A percentile compares a stretch with the other conserved stretches of the same genome.
phyloP scores from a whole-genome alignment of 1,140 invertebrate genomes.

The Mylabris phalerata region DNA sequence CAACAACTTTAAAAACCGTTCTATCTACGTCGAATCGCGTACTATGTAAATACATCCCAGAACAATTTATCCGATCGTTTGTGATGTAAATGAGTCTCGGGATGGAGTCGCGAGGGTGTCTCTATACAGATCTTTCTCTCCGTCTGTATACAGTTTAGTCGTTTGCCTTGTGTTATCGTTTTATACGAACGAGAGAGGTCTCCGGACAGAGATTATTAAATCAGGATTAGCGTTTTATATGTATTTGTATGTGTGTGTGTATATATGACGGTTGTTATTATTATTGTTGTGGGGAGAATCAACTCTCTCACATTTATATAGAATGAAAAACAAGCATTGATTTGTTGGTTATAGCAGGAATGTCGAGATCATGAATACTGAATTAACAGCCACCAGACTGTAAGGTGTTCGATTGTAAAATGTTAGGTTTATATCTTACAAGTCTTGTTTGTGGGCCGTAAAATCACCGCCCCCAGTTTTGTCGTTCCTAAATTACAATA shows the following conservation, averaged over 20 bases:
- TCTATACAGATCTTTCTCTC: background rate
- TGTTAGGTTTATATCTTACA: constrained; percentile 22
- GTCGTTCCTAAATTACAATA: too few relatives aligned
- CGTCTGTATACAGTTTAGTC: too few relatives aligned
- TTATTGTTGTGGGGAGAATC: too few relatives aligned
- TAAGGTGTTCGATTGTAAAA: constrained; percentile 31
- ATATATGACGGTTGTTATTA: too few relatives aligned
- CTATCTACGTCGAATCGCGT: constrained; percentile 24
- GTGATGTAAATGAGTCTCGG: constrained; percentile 29
- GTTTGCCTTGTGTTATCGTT: too few relatives aligned
- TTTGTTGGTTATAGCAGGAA: constrained; percentile 29
- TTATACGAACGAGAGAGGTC: constrained; percentile 1
- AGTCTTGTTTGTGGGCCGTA: constrained; percentile 23
- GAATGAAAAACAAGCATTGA: constrained; percentile 34
- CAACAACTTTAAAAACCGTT: constrained; percentile 19
- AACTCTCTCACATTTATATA: too few relatives aligned
- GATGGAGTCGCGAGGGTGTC: constrained; percentile 20
- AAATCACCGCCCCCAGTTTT: background rate
- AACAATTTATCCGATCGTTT: constrained; percentile 31
- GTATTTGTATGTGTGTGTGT: constrained; percentile 27
- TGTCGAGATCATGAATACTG: constrained; percentile 27
- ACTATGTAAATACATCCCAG: constrained; percentile 29
- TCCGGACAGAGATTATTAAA: constrained; percentile 37
- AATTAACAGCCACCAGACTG: constrained; percentile 27
- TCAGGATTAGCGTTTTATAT: constrained; percentile 37